A percentile compares a stretch with the other conserved stretches of the same genome.
phyloP scores from a whole-genome alignment of 2,888 invertebrate genomes.

The Apamea crenata region DNA sequence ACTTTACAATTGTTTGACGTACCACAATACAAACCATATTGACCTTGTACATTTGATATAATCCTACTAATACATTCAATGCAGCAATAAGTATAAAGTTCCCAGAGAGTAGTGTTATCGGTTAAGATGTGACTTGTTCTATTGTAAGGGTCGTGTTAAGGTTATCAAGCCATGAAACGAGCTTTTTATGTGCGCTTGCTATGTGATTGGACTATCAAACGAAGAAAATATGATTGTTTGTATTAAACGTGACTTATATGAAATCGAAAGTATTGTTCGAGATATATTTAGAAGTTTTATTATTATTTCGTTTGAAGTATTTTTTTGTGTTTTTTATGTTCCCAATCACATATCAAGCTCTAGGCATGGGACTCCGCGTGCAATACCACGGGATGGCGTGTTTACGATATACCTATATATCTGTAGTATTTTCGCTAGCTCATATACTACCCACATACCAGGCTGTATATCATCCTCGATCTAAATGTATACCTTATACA shows the following conservation, averaged over 20 bases:
- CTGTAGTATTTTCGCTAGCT: conserved; percentile 82
- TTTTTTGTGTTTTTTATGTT: conserved; percentile 18
- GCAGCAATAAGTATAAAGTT: conserved; percentile 74
- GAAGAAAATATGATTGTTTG: conserved; percentile 38
- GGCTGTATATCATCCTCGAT: conserved; percentile 76
- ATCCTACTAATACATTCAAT: conserved; percentile 66
- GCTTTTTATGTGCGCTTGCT: conserved; percentile 59
- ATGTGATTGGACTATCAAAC: conserved; percentile 57
- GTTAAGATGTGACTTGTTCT: conserved; percentile 64
- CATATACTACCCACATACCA: conserved; percentile 74
- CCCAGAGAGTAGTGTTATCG: conserved; percentile 65
- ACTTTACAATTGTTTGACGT: conserved; percentile 25
- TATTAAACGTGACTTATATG: conserved; percentile 6
- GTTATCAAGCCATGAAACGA: conserved; percentile 54
- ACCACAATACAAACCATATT: conserved; percentile 33
- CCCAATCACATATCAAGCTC: conserved; percentile 55
- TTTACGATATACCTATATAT: conserved; percentile 71
- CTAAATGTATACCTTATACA: conserved; percentile 82
- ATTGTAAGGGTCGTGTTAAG: conserved; percentile 59
- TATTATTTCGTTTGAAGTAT: background rate
- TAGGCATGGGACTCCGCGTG: conserved; percentile 66
- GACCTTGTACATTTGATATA: conserved; percentile 69
- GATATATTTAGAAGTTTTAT: conserved; percentile 5
- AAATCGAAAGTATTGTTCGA: conserved; percentile 14
- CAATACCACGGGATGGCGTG: conserved; percentile 67